Conservation (phyloP, 2,888 invertebrate species). For the Ophion obscuratus region DNA sequence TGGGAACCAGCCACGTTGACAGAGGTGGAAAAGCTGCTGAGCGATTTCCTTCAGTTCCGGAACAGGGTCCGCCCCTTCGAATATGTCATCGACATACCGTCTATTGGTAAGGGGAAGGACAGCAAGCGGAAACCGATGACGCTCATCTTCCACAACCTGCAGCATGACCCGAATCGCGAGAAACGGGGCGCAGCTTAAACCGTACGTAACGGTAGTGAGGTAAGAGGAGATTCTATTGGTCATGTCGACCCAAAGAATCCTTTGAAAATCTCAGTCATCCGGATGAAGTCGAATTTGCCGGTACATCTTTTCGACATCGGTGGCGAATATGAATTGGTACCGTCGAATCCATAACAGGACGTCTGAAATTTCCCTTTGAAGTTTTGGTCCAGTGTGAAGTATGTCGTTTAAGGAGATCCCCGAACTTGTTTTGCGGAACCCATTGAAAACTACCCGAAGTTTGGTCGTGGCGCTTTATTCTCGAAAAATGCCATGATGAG, state of each 20-base stretch:
- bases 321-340: not conserved
- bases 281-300: not conserved
- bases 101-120: slow-evolving; percentile 18
- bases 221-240: not conserved
- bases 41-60: not conserved
- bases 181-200: slow-evolving; percentile 5
- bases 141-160: slow-evolving; percentile 52
- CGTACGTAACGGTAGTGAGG: slow-evolving; percentile 54
- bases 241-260: slow-evolving; percentile 32
- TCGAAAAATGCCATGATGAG: slow-evolving; percentile 7
- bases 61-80: slow-evolving; percentile 32
- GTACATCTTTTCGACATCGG: slow-evolving; percentile 48
- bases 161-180: slow-evolving; percentile 6
- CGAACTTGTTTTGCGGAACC: not conserved
- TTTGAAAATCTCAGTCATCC: slow-evolving; percentile 45
- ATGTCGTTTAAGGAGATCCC: slow-evolving; percentile 35
- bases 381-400: slow-evolving; percentile 15
- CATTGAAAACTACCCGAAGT: slow-evolving; percentile 41
- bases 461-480: slow-evolving; percentile 8
- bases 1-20: not conserved
- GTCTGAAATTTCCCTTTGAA: slow-evolving; percentile 17
- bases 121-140: slow-evolving; percentile 44
- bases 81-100: not conserved
- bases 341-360: slow-evolving; percentile 36
- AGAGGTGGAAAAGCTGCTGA: not conserved